A percentile compares a stretch with the other conserved stretches of the same genome.
These are phyloP conservation scores for Daphoenositta chrysoptera DNA, from an alignment of 2,113 vertebrate genomes.

Conservation along the genomic window DNA sequence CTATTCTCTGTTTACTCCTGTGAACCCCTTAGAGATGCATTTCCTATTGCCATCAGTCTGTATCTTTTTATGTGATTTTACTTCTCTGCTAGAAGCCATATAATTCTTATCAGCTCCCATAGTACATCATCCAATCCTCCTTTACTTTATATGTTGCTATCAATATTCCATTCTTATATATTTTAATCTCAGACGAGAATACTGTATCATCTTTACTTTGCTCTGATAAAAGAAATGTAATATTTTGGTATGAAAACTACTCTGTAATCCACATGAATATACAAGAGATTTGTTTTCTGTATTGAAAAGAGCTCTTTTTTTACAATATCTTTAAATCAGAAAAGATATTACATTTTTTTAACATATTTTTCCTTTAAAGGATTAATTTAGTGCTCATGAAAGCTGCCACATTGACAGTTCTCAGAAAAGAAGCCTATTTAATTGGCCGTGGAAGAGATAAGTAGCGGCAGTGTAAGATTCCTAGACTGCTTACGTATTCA, in stretches of 20 bases:
- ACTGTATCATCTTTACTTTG: conserved; percentile 64
- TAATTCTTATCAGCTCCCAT: conserved; percentile 63
- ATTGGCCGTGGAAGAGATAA: conserved; percentile 43
- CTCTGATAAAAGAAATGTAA: conserved; percentile 70
- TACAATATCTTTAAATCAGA: conserved; percentile 60
- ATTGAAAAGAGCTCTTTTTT: conserved; percentile 43
- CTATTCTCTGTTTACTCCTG: conserved; percentile 55
- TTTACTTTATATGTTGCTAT: conserved; percentile 33
- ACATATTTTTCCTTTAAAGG: conserved; percentile 24
- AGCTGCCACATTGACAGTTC: conserved; percentile 17
- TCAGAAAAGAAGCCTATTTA: conserved; percentile 49
- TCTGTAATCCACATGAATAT: conserved; percentile 61
- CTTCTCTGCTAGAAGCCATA: conserved; percentile 19
- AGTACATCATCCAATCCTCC: conserved; percentile 1
- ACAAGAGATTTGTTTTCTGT: conserved; percentile 53
- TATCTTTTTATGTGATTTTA: conserved; percentile 63
- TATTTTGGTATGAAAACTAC: conserved; percentile 64
- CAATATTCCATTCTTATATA: conserved; percentile 61
- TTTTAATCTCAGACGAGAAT: conserved; percentile 65
- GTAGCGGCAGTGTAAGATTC: not conserved
- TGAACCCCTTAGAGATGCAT: conserved; percentile 43
- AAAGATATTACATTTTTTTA: conserved; percentile 7
- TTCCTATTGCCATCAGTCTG: conserved; percentile 59
- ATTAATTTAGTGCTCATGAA: conserved; percentile 36
- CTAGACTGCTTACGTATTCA: not conserved